Conservation (phyloP, 2,797 vertebrate species). For the Valencia hispanica region DNA sequence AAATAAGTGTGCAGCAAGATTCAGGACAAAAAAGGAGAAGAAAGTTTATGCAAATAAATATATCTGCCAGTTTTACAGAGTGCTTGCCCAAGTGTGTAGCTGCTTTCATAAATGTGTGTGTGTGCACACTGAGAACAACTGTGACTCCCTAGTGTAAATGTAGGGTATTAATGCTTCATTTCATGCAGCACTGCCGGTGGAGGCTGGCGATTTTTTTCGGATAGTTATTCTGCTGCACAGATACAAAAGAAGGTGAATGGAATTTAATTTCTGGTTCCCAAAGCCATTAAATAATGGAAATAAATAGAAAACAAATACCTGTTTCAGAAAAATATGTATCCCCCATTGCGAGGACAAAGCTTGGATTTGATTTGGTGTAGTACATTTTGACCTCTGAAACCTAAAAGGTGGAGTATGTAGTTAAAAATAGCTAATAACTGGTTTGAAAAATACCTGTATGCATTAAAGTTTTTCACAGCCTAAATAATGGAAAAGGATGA, state of each 20-base stretch:
- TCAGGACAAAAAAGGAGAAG: conserved; percentile 2
- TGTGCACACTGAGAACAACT: conserved; percentile 26
- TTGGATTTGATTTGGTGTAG: neutral
- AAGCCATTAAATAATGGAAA: conserved; percentile 14
- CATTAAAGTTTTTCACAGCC: neutral
- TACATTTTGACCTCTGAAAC: neutral
- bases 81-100: conserved; percentile 25
- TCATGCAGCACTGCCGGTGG: conserved; percentile 27
- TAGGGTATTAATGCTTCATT: conserved; percentile 37
- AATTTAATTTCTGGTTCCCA: conserved; percentile 30
- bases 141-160: conserved; percentile 45
- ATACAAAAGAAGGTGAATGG: conserved; percentile 28
- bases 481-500: neutral
- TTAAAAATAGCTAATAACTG: neutral
- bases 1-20: conserved; percentile 26
- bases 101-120: conserved; percentile 34
- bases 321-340: conserved; percentile 2
- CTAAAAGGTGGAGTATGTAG: neutral
- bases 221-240: conserved; percentile 20
- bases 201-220: conserved; percentile 28
- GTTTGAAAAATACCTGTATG: neutral
- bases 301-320: conserved; percentile 5
- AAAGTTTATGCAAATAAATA: conserved; percentile 37
- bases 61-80: conserved; percentile 36
- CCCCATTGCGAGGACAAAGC: neutral